Conservation (phyloP, 2,797 vertebrate species). For the Micrastur ruficollis region DNA sequence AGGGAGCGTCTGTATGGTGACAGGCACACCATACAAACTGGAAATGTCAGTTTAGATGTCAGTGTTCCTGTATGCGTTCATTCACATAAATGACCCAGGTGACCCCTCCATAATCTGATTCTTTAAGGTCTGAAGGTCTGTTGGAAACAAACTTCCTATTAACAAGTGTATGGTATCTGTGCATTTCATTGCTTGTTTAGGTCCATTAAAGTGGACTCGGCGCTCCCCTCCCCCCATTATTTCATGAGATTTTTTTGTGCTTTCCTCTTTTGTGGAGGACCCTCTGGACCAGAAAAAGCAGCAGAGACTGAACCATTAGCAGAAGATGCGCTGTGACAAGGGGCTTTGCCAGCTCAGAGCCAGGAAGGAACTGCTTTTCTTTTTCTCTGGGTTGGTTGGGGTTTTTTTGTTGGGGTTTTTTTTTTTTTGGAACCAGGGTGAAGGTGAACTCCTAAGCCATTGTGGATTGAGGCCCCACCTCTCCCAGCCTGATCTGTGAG, state of each 20-base stretch:
- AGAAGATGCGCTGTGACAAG: not conserved
- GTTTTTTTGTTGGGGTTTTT: not conserved
- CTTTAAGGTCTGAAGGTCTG: not conserved
- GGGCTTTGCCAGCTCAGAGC: not conserved
- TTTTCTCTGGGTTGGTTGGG: not conserved
- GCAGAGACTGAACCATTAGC: not conserved
- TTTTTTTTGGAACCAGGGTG: not conserved
- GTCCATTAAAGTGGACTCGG: not conserved
- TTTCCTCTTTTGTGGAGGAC: not conserved
- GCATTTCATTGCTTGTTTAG: not conserved
- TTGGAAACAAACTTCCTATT: not conserved
- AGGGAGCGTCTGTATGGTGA: not conserved
- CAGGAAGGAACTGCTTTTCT: not conserved
- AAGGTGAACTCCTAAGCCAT: not conserved
- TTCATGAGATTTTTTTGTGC: not conserved
- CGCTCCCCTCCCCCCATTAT: too few species aligned
- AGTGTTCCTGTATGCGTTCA: not conserved
- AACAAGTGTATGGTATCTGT: not conserved
- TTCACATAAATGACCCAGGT: not conserved
- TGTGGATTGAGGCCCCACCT: not conserved
- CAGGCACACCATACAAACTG: not conserved
- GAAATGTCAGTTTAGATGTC: not conserved
- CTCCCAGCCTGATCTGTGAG: not conserved
- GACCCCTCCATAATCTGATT: not conserved
- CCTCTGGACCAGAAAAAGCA: not conserved